phyloP scores from a whole-genome alignment of 2,888 invertebrate species.

The Drosophila rellima region DNA sequence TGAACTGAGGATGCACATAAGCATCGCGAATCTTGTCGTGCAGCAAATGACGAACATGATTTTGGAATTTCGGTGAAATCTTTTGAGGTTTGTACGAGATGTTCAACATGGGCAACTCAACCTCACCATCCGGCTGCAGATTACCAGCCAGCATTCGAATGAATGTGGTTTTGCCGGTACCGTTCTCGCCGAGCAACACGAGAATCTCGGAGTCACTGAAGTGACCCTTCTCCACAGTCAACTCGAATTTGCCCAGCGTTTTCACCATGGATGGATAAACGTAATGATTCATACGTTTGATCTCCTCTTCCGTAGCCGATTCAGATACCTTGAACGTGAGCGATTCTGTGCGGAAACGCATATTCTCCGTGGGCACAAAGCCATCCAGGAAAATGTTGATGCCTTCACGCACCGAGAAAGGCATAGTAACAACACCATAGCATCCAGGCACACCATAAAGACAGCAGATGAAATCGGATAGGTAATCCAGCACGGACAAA shows the following conservation, averaged over 20 bases:
- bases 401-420: slow-evolving; percentile 99
- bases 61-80: slow-evolving; percentile 98
- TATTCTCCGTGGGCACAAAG: slow-evolving; percentile 99
- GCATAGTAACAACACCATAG: slow-evolving; percentile 99
- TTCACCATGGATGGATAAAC: slow-evolving; percentile 97
- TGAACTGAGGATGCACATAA: slow-evolving; percentile 98
- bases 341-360: slow-evolving; percentile 98
- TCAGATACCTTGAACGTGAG: slow-evolving; percentile 99
- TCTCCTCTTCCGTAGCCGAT: slow-evolving; percentile 98
- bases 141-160: slow-evolving; percentile 99
- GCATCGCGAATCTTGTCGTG: slow-evolving; percentile 99
- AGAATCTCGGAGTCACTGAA: slow-evolving; percentile 99
- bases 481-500: slow-evolving; percentile 98
- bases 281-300: slow-evolving; percentile 98
- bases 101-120: slow-evolving; percentile 92
- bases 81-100: slow-evolving; percentile 99
- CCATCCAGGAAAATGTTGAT: slow-evolving; percentile 99
- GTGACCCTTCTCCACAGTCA: slow-evolving; percentile 94
- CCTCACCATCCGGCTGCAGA: slow-evolving; percentile 93
- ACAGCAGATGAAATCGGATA: slow-evolving; percentile 99
- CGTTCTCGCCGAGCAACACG: slow-evolving; percentile 98
- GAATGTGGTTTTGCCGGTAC: slow-evolving; percentile 99
- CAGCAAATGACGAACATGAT: slow-evolving; percentile 95
- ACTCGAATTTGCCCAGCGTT: slow-evolving; percentile 90
- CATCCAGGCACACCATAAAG: slow-evolving; percentile 99